Evolutionary conservation across 1,140 invertebrate genomes (phyloP), one percentile per base, ranked within the genome.

Genomic region (Dendrolimus punctatus): DNA sequence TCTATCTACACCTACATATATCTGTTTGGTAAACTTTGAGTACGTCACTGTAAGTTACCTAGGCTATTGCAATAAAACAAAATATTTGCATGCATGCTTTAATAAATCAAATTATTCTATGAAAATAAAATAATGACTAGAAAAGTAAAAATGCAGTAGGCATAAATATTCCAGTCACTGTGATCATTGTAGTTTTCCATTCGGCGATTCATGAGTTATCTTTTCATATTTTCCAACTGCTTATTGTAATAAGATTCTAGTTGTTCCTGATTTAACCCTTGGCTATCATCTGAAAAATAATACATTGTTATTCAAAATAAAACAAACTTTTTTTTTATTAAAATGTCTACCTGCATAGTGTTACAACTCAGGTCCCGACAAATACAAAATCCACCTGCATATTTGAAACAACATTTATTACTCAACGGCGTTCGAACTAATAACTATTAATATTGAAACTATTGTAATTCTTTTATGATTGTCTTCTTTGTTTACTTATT

Each of bases 151-250:
- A 23, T 23, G 1, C 1, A 23, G 23, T 23, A 23, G 23, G 23
- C 23, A 23, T 23, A 23, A 23, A 23, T 23, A 23, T 23, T 23
- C 23, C 23, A 23, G 23, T 23, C 23, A 23, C 23, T 42, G 6
- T 42, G 4, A 2, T n/a, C n/a, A n/a, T n/a, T n/a, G 41, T 42
- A 42, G n/a, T 2, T 53, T 61, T 39, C 50, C 48, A 10, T 51
- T 40, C 40, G n/a, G 46, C 23, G 40, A 45, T 42, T n/a, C 41
- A 42, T 23, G 41, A 8, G 43, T 62, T 48, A 64, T 49, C 51
- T 60, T 53, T 64, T 64, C 63, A 71, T 68, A 53, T 67, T 68
- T 62, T 62, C 61, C 38, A 64, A 46, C 40, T 64, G 55, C 42
- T 64, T 64, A 6, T 46, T 51, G 48, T 60, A 71, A 58, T 64